phyloP scores from a whole-genome alignment of 1,140 invertebrate species.

The Drosophila ananassae region DNA sequence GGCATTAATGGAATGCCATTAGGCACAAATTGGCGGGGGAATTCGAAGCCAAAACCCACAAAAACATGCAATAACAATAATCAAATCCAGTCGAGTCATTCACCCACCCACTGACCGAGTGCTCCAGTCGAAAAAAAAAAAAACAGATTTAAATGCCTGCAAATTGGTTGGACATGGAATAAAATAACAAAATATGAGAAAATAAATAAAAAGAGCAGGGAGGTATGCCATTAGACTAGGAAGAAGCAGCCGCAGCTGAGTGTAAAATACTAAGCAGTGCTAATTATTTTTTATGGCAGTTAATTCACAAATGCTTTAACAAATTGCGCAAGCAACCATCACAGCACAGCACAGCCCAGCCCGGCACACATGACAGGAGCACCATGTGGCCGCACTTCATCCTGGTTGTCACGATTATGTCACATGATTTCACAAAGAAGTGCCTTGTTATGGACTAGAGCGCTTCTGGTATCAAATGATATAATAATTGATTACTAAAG shows the following conservation, averaged over 20 bases:
- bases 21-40: not conserved
- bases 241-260: constrained; percentile 37
- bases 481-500: not conserved
- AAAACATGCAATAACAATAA: constrained; percentile 1
- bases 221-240: not conserved
- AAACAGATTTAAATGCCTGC: constrained; percentile 40
- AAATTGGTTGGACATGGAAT: constrained; percentile 55
- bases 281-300: constrained; percentile 40
- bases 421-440: constrained; percentile 1
- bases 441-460: not conserved
- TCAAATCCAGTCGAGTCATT: constrained; percentile 1
- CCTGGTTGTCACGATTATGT: constrained; percentile 4
- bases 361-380: constrained; percentile 14
- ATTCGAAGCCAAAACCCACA: not conserved
- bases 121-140: not conserved
- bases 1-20: constrained; percentile 7
- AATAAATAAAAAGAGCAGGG: not conserved
- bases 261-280: constrained; percentile 57
- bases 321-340: constrained; percentile 36
- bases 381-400: not conserved
- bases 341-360: not conserved
- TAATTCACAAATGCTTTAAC: constrained; percentile 41
- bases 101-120: constrained; percentile 13
- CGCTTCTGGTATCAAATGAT: not conserved
- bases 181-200: not conserved